phyloP scores from a whole-genome alignment of 2,797 vertebrate species.

The Karalla daura region DNA sequence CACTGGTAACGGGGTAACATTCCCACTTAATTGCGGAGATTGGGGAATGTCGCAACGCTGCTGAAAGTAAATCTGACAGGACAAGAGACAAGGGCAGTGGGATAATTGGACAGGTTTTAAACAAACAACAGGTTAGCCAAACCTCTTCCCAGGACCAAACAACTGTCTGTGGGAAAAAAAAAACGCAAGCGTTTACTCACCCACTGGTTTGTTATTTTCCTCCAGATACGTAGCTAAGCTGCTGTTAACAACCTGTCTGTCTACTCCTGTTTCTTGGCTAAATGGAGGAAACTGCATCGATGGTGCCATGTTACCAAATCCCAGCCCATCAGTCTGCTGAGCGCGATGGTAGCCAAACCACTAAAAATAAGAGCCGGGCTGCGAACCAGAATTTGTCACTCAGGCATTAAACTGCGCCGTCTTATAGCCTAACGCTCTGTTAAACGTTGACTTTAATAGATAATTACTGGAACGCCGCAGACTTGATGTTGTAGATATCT shows the following conservation, averaged over 20 bases:
- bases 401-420: neutral
- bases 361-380: constrained; percentile 1
- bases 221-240: neutral
- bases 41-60: neutral
- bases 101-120: neutral
- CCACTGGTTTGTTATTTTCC: constrained; percentile 3
- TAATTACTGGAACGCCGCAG: neutral
- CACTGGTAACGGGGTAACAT: constrained; percentile 9
- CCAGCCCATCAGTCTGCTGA: neutral
- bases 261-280: neutral
- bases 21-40: constrained; percentile 24
- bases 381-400: neutral
- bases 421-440: neutral
- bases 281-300: neutral
- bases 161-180: constrained; percentile 21
- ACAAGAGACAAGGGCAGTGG: neutral
- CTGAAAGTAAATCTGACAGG: neutral
- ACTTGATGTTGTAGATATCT: neutral
- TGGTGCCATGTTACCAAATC: neutral
- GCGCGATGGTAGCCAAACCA: neutral
- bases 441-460: neutral
- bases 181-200: neutral
- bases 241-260: neutral
- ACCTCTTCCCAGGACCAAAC: neutral
- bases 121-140: neutral